These are phyloP conservation scores for Eristalis tenax DNA, from an alignment of 2,888 invertebrate species.

Conservation along the genomic window DNA sequence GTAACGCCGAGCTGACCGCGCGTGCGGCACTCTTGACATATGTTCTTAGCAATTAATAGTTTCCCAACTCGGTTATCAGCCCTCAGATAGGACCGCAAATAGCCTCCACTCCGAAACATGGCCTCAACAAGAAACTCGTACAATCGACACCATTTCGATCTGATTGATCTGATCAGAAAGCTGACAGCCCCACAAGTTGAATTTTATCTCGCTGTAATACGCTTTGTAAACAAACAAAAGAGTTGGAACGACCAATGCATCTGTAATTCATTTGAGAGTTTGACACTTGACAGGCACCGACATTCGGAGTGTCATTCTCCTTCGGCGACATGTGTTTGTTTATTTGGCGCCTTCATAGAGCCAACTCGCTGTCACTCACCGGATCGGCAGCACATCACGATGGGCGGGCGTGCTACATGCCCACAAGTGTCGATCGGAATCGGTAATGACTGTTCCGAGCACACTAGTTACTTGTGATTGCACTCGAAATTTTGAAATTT, in stretches of 20 bases:
- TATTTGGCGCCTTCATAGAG: neutral
- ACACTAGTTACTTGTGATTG: neutral
- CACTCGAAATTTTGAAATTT: neutral
- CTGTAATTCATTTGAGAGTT: neutral
- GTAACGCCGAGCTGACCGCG: neutral
- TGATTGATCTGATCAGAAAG: neutral
- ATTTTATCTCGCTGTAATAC: neutral
- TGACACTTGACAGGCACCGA: neutral
- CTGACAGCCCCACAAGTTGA: neutral
- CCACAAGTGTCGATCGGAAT: constrained; percentile 1
- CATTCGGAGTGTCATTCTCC: neutral
- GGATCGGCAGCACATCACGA: neutral
- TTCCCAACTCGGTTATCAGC: neutral
- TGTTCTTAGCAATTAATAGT: neutral
- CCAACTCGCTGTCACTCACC: neutral
- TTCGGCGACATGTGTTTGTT: neutral
- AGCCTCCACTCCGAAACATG: neutral
- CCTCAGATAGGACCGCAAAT: neutral
- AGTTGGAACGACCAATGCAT: neutral
- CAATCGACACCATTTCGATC: neutral
- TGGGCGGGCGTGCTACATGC: neutral
- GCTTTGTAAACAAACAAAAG: neutral
- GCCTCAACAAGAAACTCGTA: neutral
- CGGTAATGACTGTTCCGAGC: neutral
- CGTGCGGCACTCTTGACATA: neutral